phyloP scores from a whole-genome alignment of 1,140 invertebrate species.

The Eubasilissa regina region DNA sequence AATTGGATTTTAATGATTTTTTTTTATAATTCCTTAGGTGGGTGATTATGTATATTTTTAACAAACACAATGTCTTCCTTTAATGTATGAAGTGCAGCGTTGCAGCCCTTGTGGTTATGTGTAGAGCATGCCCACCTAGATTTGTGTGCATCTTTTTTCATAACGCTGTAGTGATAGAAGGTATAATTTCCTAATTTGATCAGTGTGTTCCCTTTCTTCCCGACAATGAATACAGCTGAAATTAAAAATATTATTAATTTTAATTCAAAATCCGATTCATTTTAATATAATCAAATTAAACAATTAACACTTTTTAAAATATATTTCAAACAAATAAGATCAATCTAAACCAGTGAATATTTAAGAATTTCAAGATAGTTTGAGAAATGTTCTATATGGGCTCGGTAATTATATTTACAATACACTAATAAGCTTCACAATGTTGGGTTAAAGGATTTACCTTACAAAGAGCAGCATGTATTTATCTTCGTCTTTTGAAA shows the following conservation, averaged over 20 bases:
- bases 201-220: slow-evolving; percentile 21
- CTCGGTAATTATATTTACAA: too few species aligned
- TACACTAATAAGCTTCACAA: too few species aligned
- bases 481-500: too few species aligned
- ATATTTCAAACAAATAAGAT: too few species aligned
- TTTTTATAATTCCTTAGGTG: background rate
- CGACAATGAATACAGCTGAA: slow-evolving; percentile 19
- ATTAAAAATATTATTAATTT: background rate
- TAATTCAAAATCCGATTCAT: background rate
- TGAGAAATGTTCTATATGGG: too few species aligned
- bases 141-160: slow-evolving; percentile 43
- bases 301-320: too few species aligned
- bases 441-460: too few species aligned
- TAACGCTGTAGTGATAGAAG: slow-evolving; percentile 25
- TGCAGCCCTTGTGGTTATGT: slow-evolving; percentile 60
- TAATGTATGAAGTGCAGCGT: slow-evolving; percentile 57
- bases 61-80: slow-evolving; percentile 30
- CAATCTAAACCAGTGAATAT: too few species aligned
- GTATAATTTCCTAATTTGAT: slow-evolving; percentile 33
- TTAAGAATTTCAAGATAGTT: too few species aligned
- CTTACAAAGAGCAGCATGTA: too few species aligned
- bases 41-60: slow-evolving; percentile 38
- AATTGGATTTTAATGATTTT: too few species aligned
- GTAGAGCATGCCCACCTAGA: slow-evolving; percentile 62
- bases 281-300: too few species aligned